Evolutionary conservation across 2,888 invertebrate species (phyloP), one percentile per base, ranked within the genome.

Genomic region (Bombylius major): DNA sequence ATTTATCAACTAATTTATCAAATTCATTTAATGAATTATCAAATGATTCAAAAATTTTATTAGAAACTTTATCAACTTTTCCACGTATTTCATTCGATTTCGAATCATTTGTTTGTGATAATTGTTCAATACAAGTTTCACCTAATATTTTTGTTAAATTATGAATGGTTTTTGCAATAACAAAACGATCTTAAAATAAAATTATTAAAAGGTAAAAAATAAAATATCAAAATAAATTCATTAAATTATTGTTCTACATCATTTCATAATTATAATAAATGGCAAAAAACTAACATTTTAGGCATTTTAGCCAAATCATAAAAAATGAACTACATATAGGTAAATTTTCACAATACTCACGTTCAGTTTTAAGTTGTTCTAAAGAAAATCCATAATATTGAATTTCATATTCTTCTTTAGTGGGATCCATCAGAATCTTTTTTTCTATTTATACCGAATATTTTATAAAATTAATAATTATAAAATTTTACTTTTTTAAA

Each of bases 321-420:
- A 45, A 45, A 45, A 45, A 45, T 13, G 5, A 45, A 45, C 5
- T 13, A 45, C 5, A 45, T 13, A 45, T 9, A 45, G 5, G 5
- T 7, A 45, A 45, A 45, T 45, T 45, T n/a, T 13, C 39, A 39
- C 7, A 2, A 11, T 44, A 62, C 62, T 60, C 61, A 68, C 68
- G 62, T 56, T 67, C 67, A 12, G 66, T 34, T 13, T 64, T 62
- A 46, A 65, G 56, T 58, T 68, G 65, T 50, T 66, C 64, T 0
- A 63, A 61, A 1, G 67, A 64, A 56, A 67, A 68, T 1, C 61
- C 62, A 54, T 66, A 69, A 58, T 65, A 64, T 54, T 67, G 66
- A 42, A 67, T 61, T 63, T 69, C 66, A 54, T 64, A 65, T 53
- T 67, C 66, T 13, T 39, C 31, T 23, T 54, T 51, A 47, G 59